Conservation (phyloP, 2,888 invertebrate species). For the Callinectes sapidus region DNA sequence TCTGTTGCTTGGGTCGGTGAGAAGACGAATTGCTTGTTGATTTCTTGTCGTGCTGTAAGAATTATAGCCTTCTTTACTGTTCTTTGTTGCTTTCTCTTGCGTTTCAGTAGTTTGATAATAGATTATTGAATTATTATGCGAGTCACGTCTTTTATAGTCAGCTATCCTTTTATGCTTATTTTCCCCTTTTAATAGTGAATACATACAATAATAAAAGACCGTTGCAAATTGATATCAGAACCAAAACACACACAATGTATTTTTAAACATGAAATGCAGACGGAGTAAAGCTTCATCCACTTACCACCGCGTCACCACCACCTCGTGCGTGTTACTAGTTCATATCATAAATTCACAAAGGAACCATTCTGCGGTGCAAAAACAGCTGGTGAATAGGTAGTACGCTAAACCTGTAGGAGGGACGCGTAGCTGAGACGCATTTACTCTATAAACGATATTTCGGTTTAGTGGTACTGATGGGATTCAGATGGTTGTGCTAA, state of each 20-base stretch:
- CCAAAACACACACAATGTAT: not conserved
- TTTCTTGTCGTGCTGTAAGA: not conserved
- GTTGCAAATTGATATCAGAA: not conserved
- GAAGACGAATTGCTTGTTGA: constrained; percentile 1
- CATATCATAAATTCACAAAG: constrained; percentile 9
- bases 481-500: constrained; percentile 37
- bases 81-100: not conserved
- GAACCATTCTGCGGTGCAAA: not conserved
- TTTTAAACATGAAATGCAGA: not conserved
- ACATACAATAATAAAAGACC: not conserved
- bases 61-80: not conserved
- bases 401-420: not conserved
- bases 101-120: not conserved
- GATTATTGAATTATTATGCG: not conserved
- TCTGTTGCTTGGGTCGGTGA: not conserved
- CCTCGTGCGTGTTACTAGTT: not conserved
- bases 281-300: not conserved
- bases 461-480: not conserved
- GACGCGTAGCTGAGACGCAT: not conserved
- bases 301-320: not conserved
- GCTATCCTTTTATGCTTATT: too few relatives aligned
- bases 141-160: too few relatives aligned
- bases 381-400: not conserved
- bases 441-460: constrained; percentile 23
- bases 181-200: not conserved